Base-by-base conservation (phyloP, 2,113 vertebrate genomes). In the Lasiurus borealis region DNA sequence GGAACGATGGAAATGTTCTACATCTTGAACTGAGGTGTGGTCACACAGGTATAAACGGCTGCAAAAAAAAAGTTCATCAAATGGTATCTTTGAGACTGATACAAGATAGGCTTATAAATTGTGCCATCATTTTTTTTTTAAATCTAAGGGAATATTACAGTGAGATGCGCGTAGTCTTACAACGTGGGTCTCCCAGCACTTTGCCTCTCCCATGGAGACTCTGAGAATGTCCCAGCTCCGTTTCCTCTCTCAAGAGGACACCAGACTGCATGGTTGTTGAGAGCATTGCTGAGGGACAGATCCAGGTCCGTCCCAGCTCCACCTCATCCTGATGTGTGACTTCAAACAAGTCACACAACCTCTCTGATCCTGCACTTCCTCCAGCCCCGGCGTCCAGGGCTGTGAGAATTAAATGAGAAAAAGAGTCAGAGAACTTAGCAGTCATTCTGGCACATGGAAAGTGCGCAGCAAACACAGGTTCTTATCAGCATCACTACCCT, bases 121-220 rank as follows among this genome's bases (percentile, higher is more conserved):
- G 13, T 29, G 76, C 15, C 18, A 8, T 18, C 6, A 25, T 34
- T 90, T 83, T 16, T n/a, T n/a, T 16, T n/a, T n/a, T n/a, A n/a
- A 3, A 29, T 62, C 15, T 14, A 83, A n/a, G n/a, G 6, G 27
- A 46, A 4, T 52, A 15, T 69, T 72, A 12, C 4, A 27, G 72
- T 25, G 29, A 48, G 25, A 27, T 36, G 8, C 8, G 1, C 0
- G 0, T 36, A 27, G n/a, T 44, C 27, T 52, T 80, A 29, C 8
- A 46, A 27, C 23, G 29, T 18, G 73, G 23, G 23, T 31, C 23
- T 15, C 68, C 21, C 11, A 3, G 34, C 9, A 11, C 13, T 69
- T 34, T 91, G 9, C 57, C 75, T 64, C 34, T 29, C 66, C 3
- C 31, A 3, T 16, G 40, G 19, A 12, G 11, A 31, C 6, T n/a